Percentiles rank a stretch among this genome's conserved stretches.
phyloP scores from a whole-genome alignment of 2,797 vertebrate genomes.

The Hypotaenidia philippensis region DNA sequence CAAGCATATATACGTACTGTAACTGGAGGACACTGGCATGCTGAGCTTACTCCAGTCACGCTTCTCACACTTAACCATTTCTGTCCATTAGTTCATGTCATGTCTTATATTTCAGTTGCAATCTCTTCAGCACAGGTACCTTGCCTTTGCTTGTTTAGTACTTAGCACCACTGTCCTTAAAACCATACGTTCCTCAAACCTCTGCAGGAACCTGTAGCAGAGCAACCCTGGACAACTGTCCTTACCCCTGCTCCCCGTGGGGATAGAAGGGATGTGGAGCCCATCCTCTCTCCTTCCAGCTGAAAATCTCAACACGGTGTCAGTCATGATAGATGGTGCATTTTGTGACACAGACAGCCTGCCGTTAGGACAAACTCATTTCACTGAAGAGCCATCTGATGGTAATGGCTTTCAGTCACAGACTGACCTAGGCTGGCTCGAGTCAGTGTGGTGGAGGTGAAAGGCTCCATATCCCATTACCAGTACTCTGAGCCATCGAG shows the following conservation, averaged over 20 bases:
- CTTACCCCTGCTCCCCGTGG: rapidly evolving
- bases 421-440: slow-evolving; percentile 10
- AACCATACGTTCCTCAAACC: not conserved
- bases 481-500: slow-evolving; percentile 23
- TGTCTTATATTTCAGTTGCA: not conserved
- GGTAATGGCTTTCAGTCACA: slow-evolving; percentile 48
- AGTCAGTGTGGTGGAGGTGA: slow-evolving; percentile 8
- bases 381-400: slow-evolving; percentile 7
- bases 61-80: not conserved
- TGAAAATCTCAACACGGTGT: not conserved
- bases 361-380: slow-evolving; percentile 42
- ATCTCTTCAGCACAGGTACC: not conserved
- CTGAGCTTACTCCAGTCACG: not conserved
- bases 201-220: not conserved
- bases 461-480: slow-evolving; percentile 51
- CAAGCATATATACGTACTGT: not conserved
- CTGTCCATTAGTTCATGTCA: not conserved
- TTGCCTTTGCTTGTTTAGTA: not conserved
- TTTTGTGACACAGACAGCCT: slow-evolving; percentile 50
- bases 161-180: not conserved
- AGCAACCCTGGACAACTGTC: not conserved
- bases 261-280: not conserved
- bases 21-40: not conserved
- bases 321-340: slow-evolving; percentile 36
- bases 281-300: not conserved